A percentile compares a stretch with the other conserved stretches of the same genome.
phyloP scores from a whole-genome alignment of 2,797 vertebrate species.

The Sternotherus odoratus region DNA sequence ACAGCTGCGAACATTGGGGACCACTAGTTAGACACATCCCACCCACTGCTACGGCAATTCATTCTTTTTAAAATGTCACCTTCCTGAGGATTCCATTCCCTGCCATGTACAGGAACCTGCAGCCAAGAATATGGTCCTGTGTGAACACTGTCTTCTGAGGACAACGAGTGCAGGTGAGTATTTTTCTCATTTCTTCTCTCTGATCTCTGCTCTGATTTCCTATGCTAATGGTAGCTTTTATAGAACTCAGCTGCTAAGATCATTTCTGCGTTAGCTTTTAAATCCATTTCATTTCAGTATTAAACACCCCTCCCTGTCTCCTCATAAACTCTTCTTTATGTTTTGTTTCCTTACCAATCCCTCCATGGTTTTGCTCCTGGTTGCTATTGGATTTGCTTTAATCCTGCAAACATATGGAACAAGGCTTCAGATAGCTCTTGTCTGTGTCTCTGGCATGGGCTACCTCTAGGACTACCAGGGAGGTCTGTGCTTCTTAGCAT shows the following conservation, averaged over 20 bases:
- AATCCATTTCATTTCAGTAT: neutral
- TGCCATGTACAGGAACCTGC: neutral
- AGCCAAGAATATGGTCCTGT: neutral
- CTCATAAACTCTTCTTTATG: rapidly evolving
- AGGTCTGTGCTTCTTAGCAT: neutral
- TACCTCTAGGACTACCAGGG: neutral
- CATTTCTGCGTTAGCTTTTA: neutral
- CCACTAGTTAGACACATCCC: neutral
- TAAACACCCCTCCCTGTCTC: neutral
- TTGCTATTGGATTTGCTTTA: neutral
- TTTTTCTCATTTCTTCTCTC: neutral
- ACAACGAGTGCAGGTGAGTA: neutral
- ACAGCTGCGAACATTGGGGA: neutral
- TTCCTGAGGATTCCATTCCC: neutral
- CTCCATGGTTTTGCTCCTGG: neutral
- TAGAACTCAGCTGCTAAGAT: neutral
- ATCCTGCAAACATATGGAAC: neutral
- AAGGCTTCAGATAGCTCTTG: neutral
- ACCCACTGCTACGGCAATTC: neutral
- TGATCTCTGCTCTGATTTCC: neutral
- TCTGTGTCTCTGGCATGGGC: rapidly evolving
- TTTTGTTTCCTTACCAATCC: neutral
- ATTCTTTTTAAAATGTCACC: neutral
- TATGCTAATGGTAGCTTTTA: neutral
- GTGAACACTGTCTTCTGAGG: neutral